A percentile compares a stretch with the other conserved stretches of the same genome.
Conservation (phyloP, 2,113 vertebrate species). For the Synchiropus splendidus region DNA sequence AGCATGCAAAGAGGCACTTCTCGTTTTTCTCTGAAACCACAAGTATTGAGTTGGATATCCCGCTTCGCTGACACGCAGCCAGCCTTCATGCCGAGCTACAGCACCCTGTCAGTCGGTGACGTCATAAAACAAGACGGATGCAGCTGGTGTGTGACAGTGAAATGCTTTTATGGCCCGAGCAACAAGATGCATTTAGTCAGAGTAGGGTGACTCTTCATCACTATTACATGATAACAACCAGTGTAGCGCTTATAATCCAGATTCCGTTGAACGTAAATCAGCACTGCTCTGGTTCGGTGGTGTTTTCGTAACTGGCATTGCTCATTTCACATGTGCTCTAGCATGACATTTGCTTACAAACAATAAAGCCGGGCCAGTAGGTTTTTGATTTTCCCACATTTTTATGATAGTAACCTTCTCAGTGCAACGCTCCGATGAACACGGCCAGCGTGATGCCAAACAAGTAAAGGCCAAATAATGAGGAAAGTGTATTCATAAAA, state of each 20-base stretch:
- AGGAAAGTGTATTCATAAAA: constrained; percentile 63
- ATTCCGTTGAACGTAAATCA: too few relatives aligned
- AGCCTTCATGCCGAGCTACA: constrained; percentile 10
- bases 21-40: constrained; percentile 40
- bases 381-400: constrained; percentile 1
- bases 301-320: constrained; percentile 5
- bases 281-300: too few relatives aligned
- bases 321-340: constrained; percentile 17
- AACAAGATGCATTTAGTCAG: too few relatives aligned
- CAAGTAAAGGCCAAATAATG: constrained; percentile 60
- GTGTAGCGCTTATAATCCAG: too few relatives aligned
- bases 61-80: constrained; percentile 24
- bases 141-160: constrained; percentile 14
- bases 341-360: constrained; percentile 26
- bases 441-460: constrained; percentile 38
- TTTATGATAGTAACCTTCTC: constrained; percentile 6
- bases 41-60: constrained; percentile 44
- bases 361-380: constrained; percentile 21
- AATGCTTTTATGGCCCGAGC: too few relatives aligned
- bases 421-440: constrained; percentile 43
- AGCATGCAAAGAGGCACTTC: constrained; percentile 43
- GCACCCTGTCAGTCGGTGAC: constrained; percentile 13
- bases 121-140: constrained; percentile 29
- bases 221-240: too few relatives aligned
- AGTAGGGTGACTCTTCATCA: too few relatives aligned